phyloP scores from a whole-genome alignment of 2,797 vertebrate species.

The Enteromius trimaculatus region DNA sequence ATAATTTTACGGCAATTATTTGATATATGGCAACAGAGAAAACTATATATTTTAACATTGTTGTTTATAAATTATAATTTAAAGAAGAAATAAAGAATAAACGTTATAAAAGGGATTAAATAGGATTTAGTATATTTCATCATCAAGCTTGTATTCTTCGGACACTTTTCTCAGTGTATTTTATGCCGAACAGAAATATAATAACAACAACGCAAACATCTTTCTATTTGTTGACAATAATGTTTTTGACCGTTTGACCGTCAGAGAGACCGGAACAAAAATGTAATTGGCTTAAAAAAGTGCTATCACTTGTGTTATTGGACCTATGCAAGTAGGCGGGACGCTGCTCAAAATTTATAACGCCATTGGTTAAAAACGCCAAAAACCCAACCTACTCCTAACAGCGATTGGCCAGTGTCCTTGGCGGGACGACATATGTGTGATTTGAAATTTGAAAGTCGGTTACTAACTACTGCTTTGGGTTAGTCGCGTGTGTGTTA shows the following conservation, averaged over 20 bases:
- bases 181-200: background rate
- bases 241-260: background rate
- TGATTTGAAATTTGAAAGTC: constrained; percentile 31
- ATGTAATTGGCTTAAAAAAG: background rate
- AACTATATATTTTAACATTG: background rate
- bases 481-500: too few species aligned
- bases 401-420: constrained; percentile 16
- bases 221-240: background rate
- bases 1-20: background rate
- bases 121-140: background rate
- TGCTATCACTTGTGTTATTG: constrained; percentile 6
- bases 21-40: background rate
- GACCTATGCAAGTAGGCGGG: background rate
- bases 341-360: background rate
- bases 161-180: background rate
- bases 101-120: background rate
- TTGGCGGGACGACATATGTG: background rate
- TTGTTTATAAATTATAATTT: background rate
- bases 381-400: too few species aligned
- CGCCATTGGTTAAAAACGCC: background rate
- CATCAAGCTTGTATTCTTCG: background rate
- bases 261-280: constrained; percentile 16
- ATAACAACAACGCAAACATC: background rate
- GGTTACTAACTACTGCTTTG: background rate
- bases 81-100: background rate